A percentile compares a stretch with the other conserved stretches of the same genome.
These are phyloP conservation scores for Mus minutoides DNA, from an alignment of 2,797 vertebrate species.

Conservation along the genomic window DNA sequence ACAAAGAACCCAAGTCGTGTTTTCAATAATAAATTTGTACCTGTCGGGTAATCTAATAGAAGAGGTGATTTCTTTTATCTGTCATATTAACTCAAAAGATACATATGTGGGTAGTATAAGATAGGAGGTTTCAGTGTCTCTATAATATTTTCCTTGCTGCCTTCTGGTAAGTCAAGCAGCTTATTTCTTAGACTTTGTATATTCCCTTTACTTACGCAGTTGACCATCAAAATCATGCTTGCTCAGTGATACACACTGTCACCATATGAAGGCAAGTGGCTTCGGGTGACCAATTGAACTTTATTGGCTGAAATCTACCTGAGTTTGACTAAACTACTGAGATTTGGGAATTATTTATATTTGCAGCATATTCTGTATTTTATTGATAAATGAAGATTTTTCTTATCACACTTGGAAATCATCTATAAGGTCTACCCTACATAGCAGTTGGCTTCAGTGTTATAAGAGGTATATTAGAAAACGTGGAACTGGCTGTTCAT, in stretches of 20 bases:
- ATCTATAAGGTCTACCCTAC: neutral
- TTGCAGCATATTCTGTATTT: neutral
- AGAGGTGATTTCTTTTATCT: no score
- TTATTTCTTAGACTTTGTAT: neutral
- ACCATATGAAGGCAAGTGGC: neutral
- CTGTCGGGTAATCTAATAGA: no score
- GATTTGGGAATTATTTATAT: neutral
- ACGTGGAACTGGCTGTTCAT: neutral
- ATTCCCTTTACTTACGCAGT: neutral
- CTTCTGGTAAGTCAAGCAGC: neutral
- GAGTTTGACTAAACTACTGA: constrained; percentile 5
- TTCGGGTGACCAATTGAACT: neutral
- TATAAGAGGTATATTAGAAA: neutral
- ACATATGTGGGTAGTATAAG: no score
- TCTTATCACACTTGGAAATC: neutral
- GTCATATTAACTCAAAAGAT: no score
- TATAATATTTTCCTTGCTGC: no score
- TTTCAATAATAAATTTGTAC: no score
- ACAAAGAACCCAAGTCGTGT: no score
- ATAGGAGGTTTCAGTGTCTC: no score
- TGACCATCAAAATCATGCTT: fast-evolving
- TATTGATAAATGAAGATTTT: neutral
- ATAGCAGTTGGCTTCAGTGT: neutral
- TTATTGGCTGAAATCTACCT: neutral
- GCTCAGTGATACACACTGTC: no score